Evolutionary conservation across 2,113 vertebrate species (phyloP).

Genomic region (Larimichthys polyactis): DNA sequence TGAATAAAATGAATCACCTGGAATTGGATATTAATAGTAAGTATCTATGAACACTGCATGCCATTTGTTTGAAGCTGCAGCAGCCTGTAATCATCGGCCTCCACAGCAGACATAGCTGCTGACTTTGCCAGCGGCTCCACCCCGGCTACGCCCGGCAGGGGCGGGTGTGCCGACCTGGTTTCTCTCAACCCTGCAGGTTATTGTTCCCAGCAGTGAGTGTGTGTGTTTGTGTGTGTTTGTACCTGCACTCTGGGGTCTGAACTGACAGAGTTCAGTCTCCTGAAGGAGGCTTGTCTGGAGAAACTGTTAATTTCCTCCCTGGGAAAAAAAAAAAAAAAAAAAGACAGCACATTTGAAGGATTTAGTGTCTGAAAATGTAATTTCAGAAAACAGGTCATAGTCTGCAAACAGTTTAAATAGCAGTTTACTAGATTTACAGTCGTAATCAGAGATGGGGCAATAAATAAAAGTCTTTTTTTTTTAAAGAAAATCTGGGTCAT

Average conservation of each 20-base stretch:
- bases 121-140: constrained; percentile 33
- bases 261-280: constrained; percentile 89
- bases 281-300: constrained; percentile 89
- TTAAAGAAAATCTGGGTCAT: not conserved
- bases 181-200: constrained; percentile 20
- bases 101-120: constrained; percentile 17
- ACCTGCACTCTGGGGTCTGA: constrained; percentile 87
- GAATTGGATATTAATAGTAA: not conserved
- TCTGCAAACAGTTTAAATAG: not conserved
- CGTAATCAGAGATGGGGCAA: not conserved
- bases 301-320: constrained; percentile 90
- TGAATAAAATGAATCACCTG: not conserved
- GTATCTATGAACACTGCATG: not conserved
- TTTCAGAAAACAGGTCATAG: constrained; percentile 1
- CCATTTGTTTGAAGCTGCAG: constrained; percentile 42
- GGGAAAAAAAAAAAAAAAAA: constrained; percentile 19
- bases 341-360: constrained; percentile 16
- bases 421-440: not conserved
- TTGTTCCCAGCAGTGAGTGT: constrained; percentile 22
- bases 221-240: constrained; percentile 24
- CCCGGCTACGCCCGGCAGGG: not conserved
- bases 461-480: not conserved
- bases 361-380: constrained; percentile 26
- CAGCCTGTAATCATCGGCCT: constrained; percentile 56
- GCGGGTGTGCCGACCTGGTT: constrained; percentile 23